Percentiles rank a stretch among this genome's conserved stretches.
phyloP scores from a whole-genome alignment of 2,888 invertebrate genomes.

The Eubasilissa splendida region DNA sequence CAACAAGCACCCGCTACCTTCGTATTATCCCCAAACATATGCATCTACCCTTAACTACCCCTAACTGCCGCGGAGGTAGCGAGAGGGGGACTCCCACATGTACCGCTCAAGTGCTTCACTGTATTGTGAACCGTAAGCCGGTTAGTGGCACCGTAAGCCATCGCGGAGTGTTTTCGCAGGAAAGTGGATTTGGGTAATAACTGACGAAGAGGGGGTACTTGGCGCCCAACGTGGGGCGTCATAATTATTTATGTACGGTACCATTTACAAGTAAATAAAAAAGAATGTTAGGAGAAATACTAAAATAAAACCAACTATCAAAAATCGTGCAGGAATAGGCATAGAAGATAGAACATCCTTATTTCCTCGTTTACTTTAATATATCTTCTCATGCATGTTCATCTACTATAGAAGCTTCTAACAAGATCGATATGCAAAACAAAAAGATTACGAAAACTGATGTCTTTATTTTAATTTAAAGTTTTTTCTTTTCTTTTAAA shows the following conservation, averaged over 20 bases:
- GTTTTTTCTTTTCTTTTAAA: too few species aligned
- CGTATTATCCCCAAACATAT: neutral
- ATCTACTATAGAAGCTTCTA: too few species aligned
- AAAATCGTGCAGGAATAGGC: too few species aligned
- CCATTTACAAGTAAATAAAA: neutral
- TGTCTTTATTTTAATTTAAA: too few species aligned
- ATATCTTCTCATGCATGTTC: too few species aligned
- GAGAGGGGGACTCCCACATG: neutral
- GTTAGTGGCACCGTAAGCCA: conserved; percentile 4
- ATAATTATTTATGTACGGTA: neutral
- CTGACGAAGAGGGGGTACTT: neutral
- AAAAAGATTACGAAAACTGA: too few species aligned
- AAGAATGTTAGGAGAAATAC: neutral
- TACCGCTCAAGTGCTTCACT: neutral
- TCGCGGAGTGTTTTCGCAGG: neutral
- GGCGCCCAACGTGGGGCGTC: conserved; percentile 8
- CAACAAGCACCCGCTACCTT: neutral
- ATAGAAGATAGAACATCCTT: too few species aligned
- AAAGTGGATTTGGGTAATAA: neutral
- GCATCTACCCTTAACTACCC: neutral
- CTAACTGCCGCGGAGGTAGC: neutral
- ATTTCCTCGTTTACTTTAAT: too few species aligned
- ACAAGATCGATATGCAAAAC: too few species aligned
- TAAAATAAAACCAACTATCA: too few species aligned
- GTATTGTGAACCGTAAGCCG: neutral